phyloP scores from a whole-genome alignment of 2,113 vertebrate species.

The Rattus norvegicus region GRCr8 NC_086031.1:12443501-12444000 shows the following conservation, averaged over 20 bases:
- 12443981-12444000: too few relatives aligned
- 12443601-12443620: not conserved
- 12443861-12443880: not conserved
- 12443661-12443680: not conserved
- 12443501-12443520: not conserved
- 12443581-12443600: not conserved
- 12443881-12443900: not conserved
- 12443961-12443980: not conserved
- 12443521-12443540: not conserved
- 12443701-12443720: not conserved
- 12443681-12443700: not conserved
- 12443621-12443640: too few relatives aligned
- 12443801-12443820: fast-evolving
- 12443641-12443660: not conserved
- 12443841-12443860: not conserved
- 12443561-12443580: not conserved
- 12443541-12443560: not conserved
- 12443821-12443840: not conserved
- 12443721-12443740: not conserved
- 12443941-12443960: not conserved
- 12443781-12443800: not conserved
- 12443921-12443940: too few relatives aligned
- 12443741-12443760: fast-evolving
- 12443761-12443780: too few relatives aligned
- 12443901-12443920: not conserved